Conservation (phyloP, 2,113 vertebrate species). For the Periophthalmodon schlosseri region DNA sequence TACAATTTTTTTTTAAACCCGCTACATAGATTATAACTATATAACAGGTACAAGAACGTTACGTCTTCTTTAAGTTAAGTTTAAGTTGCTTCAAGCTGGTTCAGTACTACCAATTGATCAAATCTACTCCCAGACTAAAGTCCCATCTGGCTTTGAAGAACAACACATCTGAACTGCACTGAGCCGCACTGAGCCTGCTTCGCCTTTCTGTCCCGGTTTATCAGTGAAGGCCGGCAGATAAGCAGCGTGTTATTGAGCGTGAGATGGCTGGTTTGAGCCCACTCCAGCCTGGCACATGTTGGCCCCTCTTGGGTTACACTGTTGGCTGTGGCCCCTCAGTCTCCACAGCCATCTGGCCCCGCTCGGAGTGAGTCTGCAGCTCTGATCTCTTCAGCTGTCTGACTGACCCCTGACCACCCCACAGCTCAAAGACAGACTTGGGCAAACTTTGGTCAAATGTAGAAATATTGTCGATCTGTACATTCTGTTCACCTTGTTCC, state of each 20-base stretch:
- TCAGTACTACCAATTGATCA: not conserved
- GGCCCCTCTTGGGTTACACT: slow-evolving; percentile 56
- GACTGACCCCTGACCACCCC: slow-evolving; percentile 44
- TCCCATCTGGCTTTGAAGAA: not conserved
- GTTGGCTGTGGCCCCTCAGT: slow-evolving; percentile 51
- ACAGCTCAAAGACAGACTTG: slow-evolving; percentile 9
- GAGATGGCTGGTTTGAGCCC: slow-evolving; percentile 42
- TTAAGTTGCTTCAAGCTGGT: not conserved
- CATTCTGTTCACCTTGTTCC: no score
- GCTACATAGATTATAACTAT: no score
- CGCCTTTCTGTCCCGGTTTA: not conserved
- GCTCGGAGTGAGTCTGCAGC: slow-evolving; percentile 31
- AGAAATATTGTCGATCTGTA: not conserved
- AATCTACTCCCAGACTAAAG: not conserved
- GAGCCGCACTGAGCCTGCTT: not conserved
- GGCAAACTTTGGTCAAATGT: not conserved
- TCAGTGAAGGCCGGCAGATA: slow-evolving; percentile 10
- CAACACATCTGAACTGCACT: not conserved
- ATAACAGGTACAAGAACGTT: no score
- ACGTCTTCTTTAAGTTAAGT: no score
- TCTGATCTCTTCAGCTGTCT: slow-evolving; percentile 62
- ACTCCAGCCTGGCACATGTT: slow-evolving; percentile 33
- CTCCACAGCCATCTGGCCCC: slow-evolving; percentile 60
- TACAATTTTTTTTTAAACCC: no score
- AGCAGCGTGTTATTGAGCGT: slow-evolving; percentile 25